Evolutionary conservation across 2,888 invertebrate species (phyloP), one percentile per base, ranked within the genome.

Genomic region (Eilema caniola): DNA sequence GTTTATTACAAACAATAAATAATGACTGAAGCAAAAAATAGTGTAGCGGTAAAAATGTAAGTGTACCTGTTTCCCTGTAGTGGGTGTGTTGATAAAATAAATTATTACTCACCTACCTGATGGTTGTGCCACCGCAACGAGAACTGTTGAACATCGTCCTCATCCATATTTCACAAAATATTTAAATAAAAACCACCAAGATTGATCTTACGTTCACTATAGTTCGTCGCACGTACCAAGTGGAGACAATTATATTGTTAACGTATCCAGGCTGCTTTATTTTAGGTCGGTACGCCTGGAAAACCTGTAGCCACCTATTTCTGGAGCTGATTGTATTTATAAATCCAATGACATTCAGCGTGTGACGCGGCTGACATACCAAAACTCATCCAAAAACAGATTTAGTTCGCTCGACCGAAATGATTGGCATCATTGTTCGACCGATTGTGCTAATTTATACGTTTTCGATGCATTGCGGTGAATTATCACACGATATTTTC

Each of bases 71-170:
- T 77, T 79, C 84, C 75, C 83, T 83, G 78, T 75, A 71, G 89
- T 89, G 87, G 85, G 89, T 90, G 90, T 91, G 85, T 88, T 81
- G 82, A 80, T 76, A 85, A 83, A 86, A 84, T 86, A 89, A 87
- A 87, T 80, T 87, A 90, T 84, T 94, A 95, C 95, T 94, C 89
- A 93, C 95, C 96, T 95, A 96, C 97, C 96, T 97, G 97, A 92
- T 97, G 97, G 93, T 98, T 98, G 93, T 98, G 98, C 98, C 98
- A 98, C 91, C 98, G 96, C 87, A 98, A 96, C 91, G 98, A 98
- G 93, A 98, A 98, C 92, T 98, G 98, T 92, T 97, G 97, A 84
- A 96, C 93, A 81, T 96, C 96, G 88, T 96, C 96, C 89, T 96
- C 96, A 90, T 94, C 95, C 95, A 95, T 96, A 85, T 83, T 77